Percentiles rank a stretch among this genome's conserved stretches.
These are phyloP conservation scores for Emmelina monodactyla DNA, from an alignment of 2,888 invertebrate species.

Conservation along the genomic window DNA sequence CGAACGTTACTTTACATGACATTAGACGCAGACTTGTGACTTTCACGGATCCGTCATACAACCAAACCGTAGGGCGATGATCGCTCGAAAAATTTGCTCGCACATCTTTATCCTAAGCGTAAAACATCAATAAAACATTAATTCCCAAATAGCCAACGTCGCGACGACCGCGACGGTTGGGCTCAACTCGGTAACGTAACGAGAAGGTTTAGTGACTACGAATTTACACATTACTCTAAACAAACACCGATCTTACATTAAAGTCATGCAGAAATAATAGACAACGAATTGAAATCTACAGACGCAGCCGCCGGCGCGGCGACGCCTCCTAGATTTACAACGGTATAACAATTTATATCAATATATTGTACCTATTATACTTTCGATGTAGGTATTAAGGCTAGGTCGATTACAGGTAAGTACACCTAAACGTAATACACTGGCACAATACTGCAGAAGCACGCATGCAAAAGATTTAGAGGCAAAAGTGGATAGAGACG, in stretches of 20 bases:
- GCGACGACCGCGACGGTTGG: constrained; percentile 23
- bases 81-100: constrained; percentile 59
- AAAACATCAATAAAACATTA: constrained; percentile 53
- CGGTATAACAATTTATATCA: constrained; percentile 21
- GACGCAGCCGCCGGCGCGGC: constrained; percentile 15
- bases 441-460: constrained; percentile 51
- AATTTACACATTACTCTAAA: constrained; percentile 40
- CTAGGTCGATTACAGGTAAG: constrained; percentile 51
- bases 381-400: constrained; percentile 64
- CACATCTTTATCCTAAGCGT: constrained; percentile 55
- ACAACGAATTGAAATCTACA: constrained; percentile 23
- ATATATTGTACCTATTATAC: constrained; percentile 42
- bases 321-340: constrained; percentile 13
- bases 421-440: constrained; percentile 52
- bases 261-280: constrained; percentile 49
- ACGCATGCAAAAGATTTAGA: constrained; percentile 63
- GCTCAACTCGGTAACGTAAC: constrained; percentile 36
- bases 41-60: constrained; percentile 8
- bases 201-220: constrained; percentile 30
- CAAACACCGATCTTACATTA: constrained; percentile 54
- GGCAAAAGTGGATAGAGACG: constrained; percentile 39
- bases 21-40: constrained; percentile 1
- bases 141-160: constrained; percentile 24
- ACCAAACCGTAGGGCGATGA: constrained; percentile 16
- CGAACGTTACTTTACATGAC: too few species aligned